Evolutionary conservation across 2,113 vertebrate genomes (phyloP), one percentile per base, ranked within the genome.

Genomic region (Gymnorhina tibicen): DNA sequence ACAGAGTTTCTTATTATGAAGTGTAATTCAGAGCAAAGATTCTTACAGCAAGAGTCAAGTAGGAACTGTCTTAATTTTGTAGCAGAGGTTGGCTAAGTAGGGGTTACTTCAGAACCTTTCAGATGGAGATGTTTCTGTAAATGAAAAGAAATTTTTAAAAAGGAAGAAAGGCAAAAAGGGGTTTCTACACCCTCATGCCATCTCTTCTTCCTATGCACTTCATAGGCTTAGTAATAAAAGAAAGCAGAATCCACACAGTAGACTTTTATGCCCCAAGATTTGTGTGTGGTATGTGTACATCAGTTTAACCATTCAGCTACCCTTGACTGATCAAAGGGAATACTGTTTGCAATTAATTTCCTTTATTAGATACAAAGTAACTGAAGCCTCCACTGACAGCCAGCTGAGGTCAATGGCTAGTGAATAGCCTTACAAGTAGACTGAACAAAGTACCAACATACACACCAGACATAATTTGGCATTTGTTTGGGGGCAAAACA

Each of bases 261-360:
- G 22, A 16, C 4, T 60, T 69, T 5, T 16, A 4, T 39, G 30
- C 16, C 1, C 0, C 26, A 69, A 16, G 7, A 28, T 32, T 47
- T 30, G 9, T 13, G 7, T 13, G 13, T 2, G 0, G 2, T 23
- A 22, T n/a, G 6, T 37, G 6, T 30, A 30, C 8, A 59, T 23
- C 3, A 5, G 1, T 4, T 60, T 49, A 63, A 63, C 10, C 1
- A 1, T 79, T 75, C 28, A 21, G 19, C 41, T 52, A 23, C 3
- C 6, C 13, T 10, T 1, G 0, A 4, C 16, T n/a, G n/a, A 68
- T 53, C 13, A 59, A 26, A 14, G 17, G 8, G 6, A 69, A 13
- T 42, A 35, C 7, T 50, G 9, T 24, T 82, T 44, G 9, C 8
- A 33, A 16, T 30, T 35, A 44, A 50, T 17, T 81, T 72, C 9